phyloP scores from a whole-genome alignment of 2,888 invertebrate genomes.

The Caenorhabditis macrosperma region DNA sequence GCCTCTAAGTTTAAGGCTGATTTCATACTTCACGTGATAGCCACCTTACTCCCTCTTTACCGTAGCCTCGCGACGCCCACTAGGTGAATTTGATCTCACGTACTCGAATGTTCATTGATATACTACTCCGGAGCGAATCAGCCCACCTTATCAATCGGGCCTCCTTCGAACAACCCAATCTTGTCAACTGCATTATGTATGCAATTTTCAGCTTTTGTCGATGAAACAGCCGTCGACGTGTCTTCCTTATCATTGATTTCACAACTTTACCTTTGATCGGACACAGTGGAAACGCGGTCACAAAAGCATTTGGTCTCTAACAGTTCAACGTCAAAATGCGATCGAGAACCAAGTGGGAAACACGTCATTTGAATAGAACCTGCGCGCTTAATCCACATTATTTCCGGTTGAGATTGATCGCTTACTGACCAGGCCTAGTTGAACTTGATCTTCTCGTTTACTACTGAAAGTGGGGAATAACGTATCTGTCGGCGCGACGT shows the following conservation, averaged over 20 bases:
- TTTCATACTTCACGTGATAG: too few relatives aligned
- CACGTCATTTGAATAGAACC: slow-evolving; percentile 1
- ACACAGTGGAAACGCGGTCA: background rate
- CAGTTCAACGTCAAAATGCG: background rate
- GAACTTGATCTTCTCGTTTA: background rate
- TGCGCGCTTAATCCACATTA: slow-evolving; percentile 1
- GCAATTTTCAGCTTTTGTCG: slow-evolving; percentile 14
- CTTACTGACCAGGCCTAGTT: slow-evolving; percentile 1
- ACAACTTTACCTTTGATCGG: background rate
- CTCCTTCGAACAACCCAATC: too few relatives aligned
- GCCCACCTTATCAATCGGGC: too few relatives aligned
- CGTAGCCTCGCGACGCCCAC: too few relatives aligned
- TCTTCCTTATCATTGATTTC: slow-evolving; percentile 18
- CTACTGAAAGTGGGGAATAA: background rate
- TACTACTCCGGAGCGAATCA: too few relatives aligned
- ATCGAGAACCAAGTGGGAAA: background rate
- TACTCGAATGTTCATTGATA: too few relatives aligned
- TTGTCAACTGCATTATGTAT: too few relatives aligned
- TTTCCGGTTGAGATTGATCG: slow-evolving; percentile 32
- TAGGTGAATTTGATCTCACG: too few relatives aligned
- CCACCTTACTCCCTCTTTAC: too few relatives aligned
- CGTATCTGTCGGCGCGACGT: background rate
- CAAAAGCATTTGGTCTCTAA: background rate
- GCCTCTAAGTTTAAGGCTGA: too few relatives aligned
- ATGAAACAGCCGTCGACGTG: slow-evolving; percentile 28